These are phyloP conservation scores for Thripadectes ignobilis DNA, from an alignment of 2,797 vertebrate genomes.

Conservation along the genomic window DNA sequence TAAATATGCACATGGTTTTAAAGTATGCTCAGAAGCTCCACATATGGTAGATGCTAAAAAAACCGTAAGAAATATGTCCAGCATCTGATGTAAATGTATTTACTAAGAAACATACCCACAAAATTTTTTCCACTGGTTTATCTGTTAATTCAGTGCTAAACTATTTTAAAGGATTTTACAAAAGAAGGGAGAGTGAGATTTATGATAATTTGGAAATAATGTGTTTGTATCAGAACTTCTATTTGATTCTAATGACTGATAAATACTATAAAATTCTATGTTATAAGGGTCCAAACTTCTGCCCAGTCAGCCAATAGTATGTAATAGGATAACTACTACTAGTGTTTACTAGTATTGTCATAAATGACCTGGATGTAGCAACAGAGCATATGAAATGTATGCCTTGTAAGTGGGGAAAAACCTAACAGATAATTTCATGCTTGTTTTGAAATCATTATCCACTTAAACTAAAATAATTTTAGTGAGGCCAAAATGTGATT, in stretches of 20 bases:
- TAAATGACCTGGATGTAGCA: background rate
- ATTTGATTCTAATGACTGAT: background rate
- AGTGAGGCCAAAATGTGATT: background rate
- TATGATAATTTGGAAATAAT: background rate
- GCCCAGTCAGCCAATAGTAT: background rate
- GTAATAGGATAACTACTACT: background rate
- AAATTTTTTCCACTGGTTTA: background rate
- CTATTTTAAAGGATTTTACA: background rate
- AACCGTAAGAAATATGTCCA: background rate
- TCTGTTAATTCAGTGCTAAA: background rate
- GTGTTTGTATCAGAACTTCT: background rate
- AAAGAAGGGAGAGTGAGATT: background rate
- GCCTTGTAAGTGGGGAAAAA: background rate
- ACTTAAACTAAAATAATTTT: background rate
- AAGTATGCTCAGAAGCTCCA: background rate
- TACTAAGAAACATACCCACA: background rate
- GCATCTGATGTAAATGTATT: background rate
- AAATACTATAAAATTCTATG: background rate
- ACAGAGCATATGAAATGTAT: background rate
- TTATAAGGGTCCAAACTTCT: background rate
- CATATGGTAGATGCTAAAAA: background rate
- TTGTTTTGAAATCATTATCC: background rate
- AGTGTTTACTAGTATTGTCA: constrained; percentile 23
- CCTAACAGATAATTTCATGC: background rate
- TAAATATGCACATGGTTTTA: background rate